These are phyloP conservation scores for Heterodera schachtii DNA, from an alignment of 1,140 invertebrate genomes.

Conservation along the genomic window DNA sequence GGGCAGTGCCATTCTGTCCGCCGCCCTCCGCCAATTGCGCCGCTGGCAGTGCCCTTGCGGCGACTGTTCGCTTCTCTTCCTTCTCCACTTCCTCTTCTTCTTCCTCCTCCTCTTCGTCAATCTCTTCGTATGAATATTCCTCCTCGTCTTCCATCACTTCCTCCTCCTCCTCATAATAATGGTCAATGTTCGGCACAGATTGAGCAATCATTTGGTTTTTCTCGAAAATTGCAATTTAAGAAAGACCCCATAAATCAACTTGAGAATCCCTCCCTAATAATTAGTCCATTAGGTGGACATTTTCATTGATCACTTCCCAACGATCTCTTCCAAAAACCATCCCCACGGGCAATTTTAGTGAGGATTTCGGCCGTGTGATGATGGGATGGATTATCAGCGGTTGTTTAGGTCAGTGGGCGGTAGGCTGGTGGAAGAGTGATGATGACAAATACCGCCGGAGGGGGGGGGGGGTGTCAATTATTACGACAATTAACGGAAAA, in stretches of 20 bases:
- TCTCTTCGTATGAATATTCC: slow-evolving; percentile 15
- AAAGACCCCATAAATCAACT: no score
- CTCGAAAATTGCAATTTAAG: no score
- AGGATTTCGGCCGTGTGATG: neutral
- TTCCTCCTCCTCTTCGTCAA: slow-evolving; percentile 17
- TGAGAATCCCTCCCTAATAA: no score
- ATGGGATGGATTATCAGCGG: neutral
- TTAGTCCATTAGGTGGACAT: no score
- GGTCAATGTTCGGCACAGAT: neutral
- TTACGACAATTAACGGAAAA: neutral
- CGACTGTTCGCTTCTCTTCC: neutral
- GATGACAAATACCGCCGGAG: neutral
- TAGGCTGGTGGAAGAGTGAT: neutral
- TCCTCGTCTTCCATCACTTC: slow-evolving; percentile 19
- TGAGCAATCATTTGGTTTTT: neutral
- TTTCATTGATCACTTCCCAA: neutral
- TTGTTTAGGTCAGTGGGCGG: neutral
- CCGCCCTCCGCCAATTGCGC: neutral
- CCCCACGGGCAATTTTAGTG: neutral
- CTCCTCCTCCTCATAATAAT: neutral
- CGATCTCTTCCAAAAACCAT: neutral
- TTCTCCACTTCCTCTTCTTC: slow-evolving; percentile 13
- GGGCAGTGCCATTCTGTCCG: neutral
- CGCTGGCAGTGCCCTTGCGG: neutral
- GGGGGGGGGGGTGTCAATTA: neutral